Base-by-base conservation (phyloP, 2,797 vertebrate species). In the Hybognathus amarus region DNA sequence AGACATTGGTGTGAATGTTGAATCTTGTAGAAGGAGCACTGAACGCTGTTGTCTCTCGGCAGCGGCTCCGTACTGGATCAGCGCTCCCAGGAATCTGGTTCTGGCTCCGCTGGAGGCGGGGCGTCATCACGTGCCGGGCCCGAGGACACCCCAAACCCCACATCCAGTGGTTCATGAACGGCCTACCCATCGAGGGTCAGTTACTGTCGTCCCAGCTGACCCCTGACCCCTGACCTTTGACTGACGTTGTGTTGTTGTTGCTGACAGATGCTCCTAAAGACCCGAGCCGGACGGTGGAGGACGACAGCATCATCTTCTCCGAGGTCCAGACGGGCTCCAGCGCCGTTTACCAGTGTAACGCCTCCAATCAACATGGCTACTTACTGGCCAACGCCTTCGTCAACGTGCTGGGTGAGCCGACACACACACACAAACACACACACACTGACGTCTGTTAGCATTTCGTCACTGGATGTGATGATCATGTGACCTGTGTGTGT, bases 51-150 rank as follows among this genome's bases (percentile, higher is more conserved):
- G 4, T 47, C 45, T 47, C 45, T 2, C 45, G 90, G 63, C 88
- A 99, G 98, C 98, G 89, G 96, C 97, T 82, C 98, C 98, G 0
- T 99, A 98, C 90, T 99, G 98, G 98, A 97, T 99, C 92, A 94
- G 90, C 52, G 92, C 94, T 78, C 97, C 98, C 79, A 94, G 90
- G 80, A 99, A 99, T 87, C 95, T 98, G 71, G 94, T 99, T 77
- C 90, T 99, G 50, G 96, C 97, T 87, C 98, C 98, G 36, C 95
- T 95, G 91, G 97, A 98, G 91, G 94, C 92, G 9, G 96, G 96
- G 97, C 0, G 90, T 90, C 7, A 88, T 99, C 87, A 97, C 94
- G 89, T 99, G 98, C 92, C 94, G 96, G 93, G 97, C 97, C 77
- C 96, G 95, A 2, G 98, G 98, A 45, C 97, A 94, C 64, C 98